Base-by-base conservation (phyloP, 2,113 vertebrate genomes). In the Lanius collurio region DNA sequence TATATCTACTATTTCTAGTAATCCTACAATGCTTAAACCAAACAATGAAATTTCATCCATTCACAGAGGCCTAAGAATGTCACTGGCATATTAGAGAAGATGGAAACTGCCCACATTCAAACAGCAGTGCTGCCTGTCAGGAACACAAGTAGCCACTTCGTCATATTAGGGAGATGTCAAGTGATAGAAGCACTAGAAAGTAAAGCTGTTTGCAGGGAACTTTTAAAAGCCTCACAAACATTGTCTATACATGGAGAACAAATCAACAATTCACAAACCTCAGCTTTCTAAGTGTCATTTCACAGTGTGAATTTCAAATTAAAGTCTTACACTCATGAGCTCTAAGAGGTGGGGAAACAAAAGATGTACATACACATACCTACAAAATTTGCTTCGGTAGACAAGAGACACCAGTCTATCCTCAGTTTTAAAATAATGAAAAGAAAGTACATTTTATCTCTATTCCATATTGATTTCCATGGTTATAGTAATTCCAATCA, bases 261-360 rank as follows among this genome's bases (percentile, higher is more conserved):
- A 57, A 14, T 15, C 0, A 1, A 37, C 26, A 73, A 49, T 47
- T 57, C 22, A 69, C 1, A 3, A 68, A 80, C 20, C 5, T 3
- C 21, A 60, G 39, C 22, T 76, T 49, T 46, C 24, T 28, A 52
- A 80, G 64, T 20, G 27, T 28, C 42, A 67, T 42, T 91, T 71
- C n/a, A 49, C n/a, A 69, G 28, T 3, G 23, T 0, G 0, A 62
- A 56, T 56, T 88, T 85, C 42, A 80, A 82, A 46, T 49, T 0
- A 10, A 59, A 76, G 10, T 81, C 57, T 33, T 56, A 67, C 0
- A 7, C 28, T 57, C 18, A 47, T 5, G 9, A 96, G 15, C 13
- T 63, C 23, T 9, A 74, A 22, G 9, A 91, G 22, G 15, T 42
- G 4, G 4, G 21, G 31, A 86, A 86, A 62, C 9, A 35, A 42